Base-by-base conservation (phyloP, 2,888 invertebrate species). In the Sussaba pulchella region DNA sequence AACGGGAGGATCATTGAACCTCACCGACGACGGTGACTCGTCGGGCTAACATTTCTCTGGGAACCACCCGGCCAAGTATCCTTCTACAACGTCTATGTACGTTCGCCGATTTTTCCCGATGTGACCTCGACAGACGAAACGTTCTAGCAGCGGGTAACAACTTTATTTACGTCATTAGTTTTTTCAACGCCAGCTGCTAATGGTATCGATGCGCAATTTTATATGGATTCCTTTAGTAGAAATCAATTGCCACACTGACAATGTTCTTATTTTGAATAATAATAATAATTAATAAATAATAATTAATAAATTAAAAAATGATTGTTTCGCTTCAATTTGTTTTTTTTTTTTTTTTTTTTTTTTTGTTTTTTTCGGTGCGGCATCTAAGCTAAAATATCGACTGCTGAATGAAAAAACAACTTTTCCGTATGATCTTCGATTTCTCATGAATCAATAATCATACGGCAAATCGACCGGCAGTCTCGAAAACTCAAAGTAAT, bases 1-100 rank as follows among this genome's bases (percentile, higher is more conserved):
- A 63, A 71, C 67, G 63, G 66, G 70, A 75, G 72, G 84, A 83
- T 83, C 84, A 83, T 82, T 84, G 84, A 84, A 84, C 84, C 84
- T 84, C 78, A 84, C 83, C 84, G 54, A 70, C 77, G 78, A 80
- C 75, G 79, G 75, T 82, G 83, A 80, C 78, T 82, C 83, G 82
- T 83, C 67, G 66, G 63, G 73, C 76, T 73, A 78, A 75, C 78
- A 73, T 78, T 73, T 84, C 77, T 78, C 82, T 8, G 78, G 74
- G 73, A 84, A 84, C 74, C 83, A 84, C 74, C 83, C 79, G 77
- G 63, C 75, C 17, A 84, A 75, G 83, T 83, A 31, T 10, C 31
- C 70, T 52, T 31, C n/a, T 50, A 47, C 14, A 17, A 17, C 24
- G n/a, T 61, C 12, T 12, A 14, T 36, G 9, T 10, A n/a, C 31